phyloP scores from a whole-genome alignment of 2,113 vertebrate species.

The Beaufortia kweichowensis region DNA sequence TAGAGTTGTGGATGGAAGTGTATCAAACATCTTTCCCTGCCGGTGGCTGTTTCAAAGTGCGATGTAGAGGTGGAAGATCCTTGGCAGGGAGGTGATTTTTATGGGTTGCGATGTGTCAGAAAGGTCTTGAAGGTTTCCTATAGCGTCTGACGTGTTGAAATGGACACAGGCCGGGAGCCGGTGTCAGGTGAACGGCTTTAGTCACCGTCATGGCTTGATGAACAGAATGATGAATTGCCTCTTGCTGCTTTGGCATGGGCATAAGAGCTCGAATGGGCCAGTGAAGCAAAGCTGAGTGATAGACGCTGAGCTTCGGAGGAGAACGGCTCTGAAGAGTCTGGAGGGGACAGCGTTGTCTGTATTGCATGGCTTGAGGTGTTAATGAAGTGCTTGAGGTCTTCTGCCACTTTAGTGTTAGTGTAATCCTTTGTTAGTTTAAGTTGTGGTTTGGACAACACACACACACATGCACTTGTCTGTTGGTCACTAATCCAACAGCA shows the following conservation, averaged over 20 bases:
- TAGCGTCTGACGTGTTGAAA: neutral
- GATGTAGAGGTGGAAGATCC: constrained; percentile 29
- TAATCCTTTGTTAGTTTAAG: constrained; percentile 29
- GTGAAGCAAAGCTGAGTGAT: constrained; percentile 18
- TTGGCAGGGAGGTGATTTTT: constrained; percentile 36
- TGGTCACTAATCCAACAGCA: constrained; percentile 68
- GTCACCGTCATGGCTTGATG: constrained; percentile 10
- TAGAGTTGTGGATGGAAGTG: neutral
- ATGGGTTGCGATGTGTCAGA: constrained; percentile 38
- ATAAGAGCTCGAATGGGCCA: neutral
- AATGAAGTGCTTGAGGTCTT: constrained; percentile 20
- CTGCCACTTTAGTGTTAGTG: constrained; percentile 20
- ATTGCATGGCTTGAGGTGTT: constrained; percentile 39
- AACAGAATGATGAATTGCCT: constrained; percentile 13
- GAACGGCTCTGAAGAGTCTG: neutral
- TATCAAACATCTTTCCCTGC: neutral
- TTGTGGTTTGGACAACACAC: constrained; percentile 19
- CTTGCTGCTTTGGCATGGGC: constrained; percentile 32
- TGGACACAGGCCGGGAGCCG: neutral
- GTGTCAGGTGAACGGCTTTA: constrained; percentile 42
- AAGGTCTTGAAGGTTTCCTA: constrained; percentile 20
- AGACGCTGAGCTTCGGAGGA: neutral
- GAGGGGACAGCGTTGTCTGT: neutral
- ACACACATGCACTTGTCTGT: constrained; percentile 48
- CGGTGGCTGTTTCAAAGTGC: constrained; percentile 15